Base-by-base conservation (phyloP, 2,888 invertebrate species). In the Drosophila peninsularis region DNA sequence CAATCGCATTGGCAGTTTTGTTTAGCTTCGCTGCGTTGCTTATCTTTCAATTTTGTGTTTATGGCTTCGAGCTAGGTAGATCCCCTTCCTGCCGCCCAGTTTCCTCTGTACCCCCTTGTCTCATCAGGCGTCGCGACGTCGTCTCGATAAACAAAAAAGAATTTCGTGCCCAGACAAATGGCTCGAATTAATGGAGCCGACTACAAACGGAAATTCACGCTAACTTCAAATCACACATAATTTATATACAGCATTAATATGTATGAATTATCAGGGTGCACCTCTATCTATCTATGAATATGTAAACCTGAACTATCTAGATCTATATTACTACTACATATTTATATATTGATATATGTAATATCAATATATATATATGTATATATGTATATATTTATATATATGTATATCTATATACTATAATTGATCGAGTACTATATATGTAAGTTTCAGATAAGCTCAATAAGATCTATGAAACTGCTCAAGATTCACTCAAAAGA, bases 111-210 rank as follows among this genome's bases (percentile, higher is more conserved):
- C 27, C 27, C 54, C 14, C 42, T 19, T 32, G n/a, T 13, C 6
- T 34, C 32, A 32, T 9, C 34, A 44, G 53, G 47, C 53, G 71
- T 44, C 71, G 61, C 61, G 60, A 56, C 60, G 19, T 36, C 39
- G 32, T 37, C 10, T 41, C 56, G 52, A 60, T 70, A 70, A 68
- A 70, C 69, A 71, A 70, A 37, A 30, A 30, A 30, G 10, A 30
- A 55, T 19, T 41, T 21, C 41, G 45, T 32, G 24, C 32, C 52
- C 71, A 53, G 61, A 57, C 72, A 50, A 63, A 30, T 53, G 41
- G 65, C 65, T 66, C 60, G 54, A 56, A 75, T 63, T 66, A 65
- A 60, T 71, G 60, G 66, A 63, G 75, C 58, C 75, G 54, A 27
- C 24, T 17, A 32, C 42, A 6, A 63, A 21, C 36, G 61, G 61